Percentiles rank a stretch among this genome's conserved stretches.
Evolutionary conservation across 1,140 invertebrate genomes (phyloP).

Genomic region (Ceratoteleas bidentatus): DNA sequence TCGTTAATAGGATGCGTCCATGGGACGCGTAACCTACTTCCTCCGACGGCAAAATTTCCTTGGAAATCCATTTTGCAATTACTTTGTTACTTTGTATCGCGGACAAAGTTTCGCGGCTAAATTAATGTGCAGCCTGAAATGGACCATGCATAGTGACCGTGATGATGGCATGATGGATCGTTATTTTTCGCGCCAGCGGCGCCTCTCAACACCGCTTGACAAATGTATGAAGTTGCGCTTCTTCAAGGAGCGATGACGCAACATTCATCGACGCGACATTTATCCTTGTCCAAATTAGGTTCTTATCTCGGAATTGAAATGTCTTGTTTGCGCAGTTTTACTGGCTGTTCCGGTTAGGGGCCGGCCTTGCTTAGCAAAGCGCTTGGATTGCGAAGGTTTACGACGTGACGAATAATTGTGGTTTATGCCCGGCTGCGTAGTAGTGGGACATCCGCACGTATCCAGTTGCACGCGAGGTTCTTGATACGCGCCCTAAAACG

Average conservation of each 20-base stretch:
- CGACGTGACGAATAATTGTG: too few species aligned
- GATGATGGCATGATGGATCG: slow-evolving; percentile 76
- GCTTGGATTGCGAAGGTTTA: too few species aligned
- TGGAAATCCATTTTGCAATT: slow-evolving; percentile 41
- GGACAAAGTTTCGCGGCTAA: slow-evolving; percentile 38
- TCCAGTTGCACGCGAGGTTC: too few species aligned
- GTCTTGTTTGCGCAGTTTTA: too few species aligned
- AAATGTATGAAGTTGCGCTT: slow-evolving; percentile 70
- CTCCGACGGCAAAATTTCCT: slow-evolving; percentile 22
- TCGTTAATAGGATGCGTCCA: slow-evolving; percentile 41
- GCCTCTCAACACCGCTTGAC: slow-evolving; percentile 62
- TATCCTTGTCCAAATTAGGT: slow-evolving; percentile 36
- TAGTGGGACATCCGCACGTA: too few species aligned
- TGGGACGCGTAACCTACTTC: slow-evolving; percentile 38
- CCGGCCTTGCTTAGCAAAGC: too few species aligned
- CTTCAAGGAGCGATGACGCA: slow-evolving; percentile 33
- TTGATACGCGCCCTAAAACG: too few species aligned
- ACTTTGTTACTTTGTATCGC: slow-evolving; percentile 42
- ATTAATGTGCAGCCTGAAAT: slow-evolving; percentile 43
- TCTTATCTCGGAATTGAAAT: too few species aligned
- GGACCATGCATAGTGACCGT: slow-evolving; percentile 58
- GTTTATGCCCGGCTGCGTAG: too few species aligned
- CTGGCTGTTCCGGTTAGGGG: too few species aligned
- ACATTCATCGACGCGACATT: slow-evolving; percentile 69
- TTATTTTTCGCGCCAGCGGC: slow-evolving; percentile 57